These are phyloP conservation scores for Hyphantria cunea DNA, from an alignment of 1,140 invertebrate species.

Conservation along the genomic window DNA sequence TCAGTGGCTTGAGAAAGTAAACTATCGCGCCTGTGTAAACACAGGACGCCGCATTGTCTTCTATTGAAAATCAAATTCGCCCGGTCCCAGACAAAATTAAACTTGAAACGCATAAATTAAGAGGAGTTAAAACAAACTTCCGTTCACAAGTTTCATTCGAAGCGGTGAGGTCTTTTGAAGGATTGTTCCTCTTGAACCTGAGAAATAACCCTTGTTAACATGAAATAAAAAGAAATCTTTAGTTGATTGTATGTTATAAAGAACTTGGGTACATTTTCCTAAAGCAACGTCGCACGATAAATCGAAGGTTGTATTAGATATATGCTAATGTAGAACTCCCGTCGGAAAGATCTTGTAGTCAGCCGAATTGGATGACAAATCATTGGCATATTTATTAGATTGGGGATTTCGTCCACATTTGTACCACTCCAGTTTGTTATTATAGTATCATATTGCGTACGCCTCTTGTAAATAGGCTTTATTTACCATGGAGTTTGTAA, in stretches of 20 bases:
- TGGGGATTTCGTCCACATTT: constrained; percentile 44
- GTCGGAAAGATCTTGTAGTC: constrained; percentile 64
- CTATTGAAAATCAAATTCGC: constrained; percentile 65
- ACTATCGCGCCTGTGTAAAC: constrained; percentile 35
- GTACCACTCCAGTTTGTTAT: constrained; percentile 42
- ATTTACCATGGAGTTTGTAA: not conserved
- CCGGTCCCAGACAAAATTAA: constrained; percentile 63
- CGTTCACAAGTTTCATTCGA: constrained; percentile 49
- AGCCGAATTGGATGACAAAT: constrained; percentile 65
- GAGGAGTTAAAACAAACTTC: constrained; percentile 61
- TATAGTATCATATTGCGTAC: constrained; percentile 21
- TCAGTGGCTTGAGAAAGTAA: constrained; percentile 32
- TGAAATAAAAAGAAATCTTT: not conserved
- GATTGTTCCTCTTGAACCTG: constrained; percentile 47
- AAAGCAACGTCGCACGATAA: constrained; percentile 4
- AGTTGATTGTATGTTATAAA: constrained; percentile 26
- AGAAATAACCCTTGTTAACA: constrained; percentile 37
- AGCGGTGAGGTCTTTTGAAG: constrained; percentile 58
- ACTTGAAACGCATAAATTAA: constrained; percentile 70
- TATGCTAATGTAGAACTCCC: constrained; percentile 63
- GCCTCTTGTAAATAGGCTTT: constrained; percentile 40
- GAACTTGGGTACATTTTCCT: constrained; percentile 29
- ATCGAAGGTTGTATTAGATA: constrained; percentile 36
- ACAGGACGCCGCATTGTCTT: constrained; percentile 51
- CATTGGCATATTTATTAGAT: constrained; percentile 73